Conservation (phyloP, 2,888 invertebrate species). For the Hecatera dysodea region DNA sequence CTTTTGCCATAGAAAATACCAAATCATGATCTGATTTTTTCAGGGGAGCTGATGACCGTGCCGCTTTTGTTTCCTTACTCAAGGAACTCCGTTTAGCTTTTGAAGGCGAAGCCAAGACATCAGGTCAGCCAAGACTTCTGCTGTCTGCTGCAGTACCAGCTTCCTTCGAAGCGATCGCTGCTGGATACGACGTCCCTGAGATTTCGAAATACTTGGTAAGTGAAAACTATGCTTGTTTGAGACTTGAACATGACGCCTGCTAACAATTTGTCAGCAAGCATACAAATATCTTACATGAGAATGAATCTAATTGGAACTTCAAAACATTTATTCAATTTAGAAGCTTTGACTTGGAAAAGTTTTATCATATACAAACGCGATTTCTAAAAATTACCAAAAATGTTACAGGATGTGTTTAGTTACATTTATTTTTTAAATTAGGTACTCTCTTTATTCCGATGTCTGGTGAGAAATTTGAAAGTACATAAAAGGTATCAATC, state of each 20-base stretch:
- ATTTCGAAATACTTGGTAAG: slow-evolving; percentile 96
- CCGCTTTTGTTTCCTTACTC: slow-evolving; percentile 95
- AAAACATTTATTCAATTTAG: background rate
- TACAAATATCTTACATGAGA: background rate
- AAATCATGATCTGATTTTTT: slow-evolving; percentile 3
- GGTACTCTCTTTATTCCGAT: background rate
- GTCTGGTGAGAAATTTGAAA: background rate
- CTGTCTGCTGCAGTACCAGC: slow-evolving; percentile 98
- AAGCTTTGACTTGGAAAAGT: background rate
- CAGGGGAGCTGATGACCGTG: slow-evolving; percentile 96
- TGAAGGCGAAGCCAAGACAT: slow-evolving; percentile 97
- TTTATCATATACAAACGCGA: background rate
- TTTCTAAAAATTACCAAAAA: background rate
- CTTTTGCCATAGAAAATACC: background rate
- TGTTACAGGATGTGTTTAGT: no score
- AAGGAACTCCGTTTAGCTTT: slow-evolving; percentile 97
- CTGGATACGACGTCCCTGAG: slow-evolving; percentile 98
- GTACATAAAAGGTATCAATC: accelerated
- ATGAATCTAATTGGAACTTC: background rate
- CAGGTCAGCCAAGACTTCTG: slow-evolving; percentile 94
- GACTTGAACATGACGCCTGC: background rate
- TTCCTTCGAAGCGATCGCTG: slow-evolving; percentile 97
- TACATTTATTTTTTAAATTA: background rate
- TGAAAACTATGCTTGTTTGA: background rate
- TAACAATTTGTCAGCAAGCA: background rate